Percentiles rank a stretch among this genome's conserved stretches.
phyloP scores from a whole-genome alignment of 2,888 invertebrate genomes.

The Cancer borealis region DNA sequence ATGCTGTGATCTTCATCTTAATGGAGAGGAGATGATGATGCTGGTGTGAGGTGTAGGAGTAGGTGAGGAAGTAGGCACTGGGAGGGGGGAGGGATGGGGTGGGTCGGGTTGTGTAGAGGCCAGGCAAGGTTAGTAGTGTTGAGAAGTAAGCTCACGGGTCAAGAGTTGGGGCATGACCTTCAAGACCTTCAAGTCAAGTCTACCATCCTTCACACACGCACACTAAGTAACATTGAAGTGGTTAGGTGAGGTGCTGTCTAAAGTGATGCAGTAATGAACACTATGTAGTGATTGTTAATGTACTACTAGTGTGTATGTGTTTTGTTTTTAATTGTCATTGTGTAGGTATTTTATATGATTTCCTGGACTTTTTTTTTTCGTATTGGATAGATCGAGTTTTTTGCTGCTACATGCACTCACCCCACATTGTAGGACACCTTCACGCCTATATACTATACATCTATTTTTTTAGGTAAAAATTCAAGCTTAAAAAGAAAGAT shows the following conservation, averaged over 20 bases:
- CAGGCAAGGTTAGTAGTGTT: background rate
- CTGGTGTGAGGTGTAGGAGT: background rate
- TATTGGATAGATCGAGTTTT: no score
- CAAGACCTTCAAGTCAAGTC: background rate
- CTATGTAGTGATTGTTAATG: background rate
- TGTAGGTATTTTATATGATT: background rate
- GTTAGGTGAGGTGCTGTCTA: background rate
- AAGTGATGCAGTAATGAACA: background rate
- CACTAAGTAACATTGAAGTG: no score
- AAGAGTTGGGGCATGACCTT: background rate
- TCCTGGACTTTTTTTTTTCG: background rate
- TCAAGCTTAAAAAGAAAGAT: background rate
- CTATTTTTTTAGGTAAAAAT: background rate
- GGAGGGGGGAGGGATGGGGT: background rate
- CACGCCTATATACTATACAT: background rate
- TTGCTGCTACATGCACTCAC: background rate
- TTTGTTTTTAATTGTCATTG: background rate
- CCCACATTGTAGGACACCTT: background rate
- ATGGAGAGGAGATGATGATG: background rate
- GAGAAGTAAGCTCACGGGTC: background rate
- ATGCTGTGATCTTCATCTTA: background rate
- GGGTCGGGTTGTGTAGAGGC: background rate
- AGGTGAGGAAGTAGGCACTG: no score
- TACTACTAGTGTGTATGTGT: background rate
- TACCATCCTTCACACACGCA: constrained; percentile 4